Base-by-base conservation (phyloP, 2,888 invertebrate genomes). In the Drosophila formosana region DNA sequence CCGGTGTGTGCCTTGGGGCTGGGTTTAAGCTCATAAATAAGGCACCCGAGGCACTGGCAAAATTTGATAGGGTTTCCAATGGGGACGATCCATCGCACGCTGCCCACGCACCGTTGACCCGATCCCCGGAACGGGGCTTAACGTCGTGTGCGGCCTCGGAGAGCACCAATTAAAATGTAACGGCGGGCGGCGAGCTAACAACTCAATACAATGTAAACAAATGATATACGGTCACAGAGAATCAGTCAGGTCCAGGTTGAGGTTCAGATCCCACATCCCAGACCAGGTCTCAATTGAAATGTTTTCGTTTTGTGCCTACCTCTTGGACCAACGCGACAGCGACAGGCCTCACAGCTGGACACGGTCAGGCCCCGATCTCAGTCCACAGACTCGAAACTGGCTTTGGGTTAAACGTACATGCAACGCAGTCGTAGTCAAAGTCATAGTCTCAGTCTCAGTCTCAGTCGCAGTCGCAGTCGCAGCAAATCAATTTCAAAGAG, bases 171-270 rank as follows among this genome's bases (percentile, higher is more conserved):
- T 86, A 86, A 88, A 88, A 72, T 71, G 78, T 69, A 72, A 47
- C 65, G 70, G 80, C 80, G 65, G 80, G 80, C 81, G 78, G 78
- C 62, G 65, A 72, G 68, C 84, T 81, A 86, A 88, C 83, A 88
- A 83, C 83, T 84, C 83, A 88, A 84, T 84, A 83, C 83, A 84
- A 84, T 88, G 87, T 84, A 84, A 84, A 88, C 83, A 84, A 84
- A 88, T 84, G 83, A 84, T 84, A 86, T 88, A 84, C 83, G 84
- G 84, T 83, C 84, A 66, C 78, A 80, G 80, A 67, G 34, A 34
- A 11, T 4, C 9, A 34, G 11, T 11, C 11, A 34, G 34, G 34
- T 11, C 34, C 13, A 39, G 39, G 39, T 39, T 39, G 18, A 43
- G 30, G 41, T 47, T 50, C 34, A 57, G 55, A 32, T 26, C 56